Evolutionary conservation across 1,140 invertebrate species (phyloP), one percentile per base, ranked within the genome.

Genomic region (Polypedilum vanderplanki): DNA sequence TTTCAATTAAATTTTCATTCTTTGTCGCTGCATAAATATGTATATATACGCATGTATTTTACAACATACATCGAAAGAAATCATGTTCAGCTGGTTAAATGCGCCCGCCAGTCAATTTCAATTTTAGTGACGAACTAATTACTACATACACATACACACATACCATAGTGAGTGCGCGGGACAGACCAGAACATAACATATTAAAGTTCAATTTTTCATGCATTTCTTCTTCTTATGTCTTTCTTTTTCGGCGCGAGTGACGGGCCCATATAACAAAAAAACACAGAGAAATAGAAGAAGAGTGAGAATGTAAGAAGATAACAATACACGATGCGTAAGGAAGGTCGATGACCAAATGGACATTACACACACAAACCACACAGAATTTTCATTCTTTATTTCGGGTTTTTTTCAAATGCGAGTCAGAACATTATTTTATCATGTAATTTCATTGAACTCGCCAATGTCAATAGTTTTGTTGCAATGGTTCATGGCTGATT

Each of bases 281-380:
- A n/a, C 9, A n/a, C 9, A 57, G 46, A 57, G 46, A 57, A 57
- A 57, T 57, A n/a, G 41, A 57, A 57, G 46, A 57, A 57, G 46
- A 57, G n/a, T n/a, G 46, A 57, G 46, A 57, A 57, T 57, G 46
- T 4, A 57, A 57, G 46, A 57, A 57, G 46, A 57, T 57, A 57
- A 57, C 46, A 57, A 57, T 57, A 57, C 46, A 12, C 12, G 46
- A 70, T 70, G 65, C 65, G 65, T 70, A 70, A 70, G 65, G 65
- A 70, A 70, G 65, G 65, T 70, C 65, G 65, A 20, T 70, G 65
- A 70, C 65, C 65, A 70, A 33, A 70, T 70, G 65, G 65, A 70
- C 65, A 70, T 9, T 57, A 57, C 46, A 57, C n/a, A 57, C 46
- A 57, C n/a, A 57, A n/a, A 33, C 24, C 24, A 57, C 46, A 57